A percentile compares a stretch with the other conserved stretches of the same genome.
These are phyloP conservation scores for Electrona antarctica DNA, from an alignment of 2,113 vertebrate species.

Conservation along the genomic window DNA sequence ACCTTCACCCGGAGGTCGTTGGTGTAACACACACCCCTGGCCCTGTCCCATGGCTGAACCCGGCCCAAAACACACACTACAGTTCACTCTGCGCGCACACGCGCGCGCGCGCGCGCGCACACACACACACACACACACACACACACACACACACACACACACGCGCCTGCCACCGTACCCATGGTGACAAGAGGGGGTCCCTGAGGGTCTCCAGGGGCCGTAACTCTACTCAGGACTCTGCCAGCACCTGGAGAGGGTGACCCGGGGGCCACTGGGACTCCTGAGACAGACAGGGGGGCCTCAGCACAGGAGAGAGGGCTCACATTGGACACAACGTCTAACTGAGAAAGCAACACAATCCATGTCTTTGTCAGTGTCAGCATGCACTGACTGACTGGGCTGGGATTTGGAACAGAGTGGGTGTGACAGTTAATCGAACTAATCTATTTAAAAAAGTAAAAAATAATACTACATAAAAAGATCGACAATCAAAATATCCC, in stretches of 20 bases:
- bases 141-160: conserved; percentile 43
- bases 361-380: conserved; percentile 55
- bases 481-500: too few relatives aligned
- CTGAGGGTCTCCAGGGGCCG: conserved; percentile 51
- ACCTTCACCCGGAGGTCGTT: conserved; percentile 46
- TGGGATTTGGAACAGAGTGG: too few relatives aligned
- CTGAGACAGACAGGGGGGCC: conserved; percentile 52
- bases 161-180: conserved; percentile 30
- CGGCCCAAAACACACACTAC: conserved; percentile 34
- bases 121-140: conserved; percentile 20
- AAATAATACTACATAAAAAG: too few relatives aligned
- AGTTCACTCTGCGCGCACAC: neutral
- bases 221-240: conserved; percentile 70
- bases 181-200: conserved; percentile 43
- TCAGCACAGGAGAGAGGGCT: conserved; percentile 46
- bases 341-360: conserved; percentile 58
- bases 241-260: conserved; percentile 69
- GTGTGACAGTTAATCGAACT: too few relatives aligned
- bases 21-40: conserved; percentile 76
- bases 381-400: conserved; percentile 20
- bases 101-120: too few relatives aligned
- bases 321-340: conserved; percentile 41
- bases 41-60: conserved; percentile 77
- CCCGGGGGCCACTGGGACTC: conserved; percentile 52
- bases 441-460: too few relatives aligned